Evolutionary conservation across 2,113 vertebrate species (phyloP).

Genomic region (Fregata magnificens): DNA sequence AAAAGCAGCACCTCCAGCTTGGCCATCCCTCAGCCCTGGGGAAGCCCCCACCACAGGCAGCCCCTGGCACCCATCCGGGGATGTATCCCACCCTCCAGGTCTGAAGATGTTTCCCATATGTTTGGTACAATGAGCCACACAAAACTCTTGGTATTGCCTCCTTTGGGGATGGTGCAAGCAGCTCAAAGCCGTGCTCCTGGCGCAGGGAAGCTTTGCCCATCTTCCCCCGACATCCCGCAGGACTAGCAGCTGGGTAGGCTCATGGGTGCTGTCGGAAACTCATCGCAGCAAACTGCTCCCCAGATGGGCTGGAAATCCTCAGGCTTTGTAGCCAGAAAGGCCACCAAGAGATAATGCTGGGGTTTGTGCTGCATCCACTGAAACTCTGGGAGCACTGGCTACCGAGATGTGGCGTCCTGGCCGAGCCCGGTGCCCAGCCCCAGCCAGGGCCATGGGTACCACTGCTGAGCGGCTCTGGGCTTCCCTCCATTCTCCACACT

Average conservation of each 20-base stretch:
- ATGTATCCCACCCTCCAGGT: not conserved
- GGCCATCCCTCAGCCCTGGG: not conserved
- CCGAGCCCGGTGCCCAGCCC: not conserved
- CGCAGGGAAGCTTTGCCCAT: not conserved
- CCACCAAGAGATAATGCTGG: not conserved
- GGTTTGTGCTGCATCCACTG: not conserved
- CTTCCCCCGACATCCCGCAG: not conserved
- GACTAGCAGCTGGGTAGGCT: not conserved
- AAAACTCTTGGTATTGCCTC: not conserved
- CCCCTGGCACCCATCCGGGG: not conserved
- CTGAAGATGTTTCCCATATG: not conserved
- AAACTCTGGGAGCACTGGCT: not conserved
- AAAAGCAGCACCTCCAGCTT: not conserved
- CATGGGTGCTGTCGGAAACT: fast-evolving
- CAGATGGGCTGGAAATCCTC: not conserved
- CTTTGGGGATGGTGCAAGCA: not conserved
- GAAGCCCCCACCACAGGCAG: not conserved
- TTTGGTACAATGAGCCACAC: not conserved
- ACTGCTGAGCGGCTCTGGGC: not conserved
- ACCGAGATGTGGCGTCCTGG: not conserved
- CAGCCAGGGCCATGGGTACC: not conserved
- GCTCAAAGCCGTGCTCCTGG: not conserved
- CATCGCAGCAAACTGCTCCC: not conserved
- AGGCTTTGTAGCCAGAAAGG: not conserved
- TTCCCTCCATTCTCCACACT: not conserved